Evolutionary conservation across 2,113 vertebrate genomes (phyloP), one percentile per base, ranked within the genome.

Genomic region (Perccottus glenii): DNA sequence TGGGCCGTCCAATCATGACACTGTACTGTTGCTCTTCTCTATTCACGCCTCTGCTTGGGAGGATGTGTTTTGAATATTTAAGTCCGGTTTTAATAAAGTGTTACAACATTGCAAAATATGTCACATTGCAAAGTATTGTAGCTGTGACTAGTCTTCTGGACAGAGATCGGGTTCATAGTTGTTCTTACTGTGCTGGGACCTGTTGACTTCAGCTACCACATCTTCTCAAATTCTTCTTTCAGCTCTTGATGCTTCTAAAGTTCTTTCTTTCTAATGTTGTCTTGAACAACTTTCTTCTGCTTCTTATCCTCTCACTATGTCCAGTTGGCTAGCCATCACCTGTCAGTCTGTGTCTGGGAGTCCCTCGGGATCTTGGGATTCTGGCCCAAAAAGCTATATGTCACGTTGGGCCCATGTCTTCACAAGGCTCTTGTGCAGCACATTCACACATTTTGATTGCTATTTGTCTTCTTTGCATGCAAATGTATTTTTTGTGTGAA

Each of bases 401-500:
- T 27, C 19, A 27, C 19, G 3, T 27, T 27, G 3, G 19, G 19
- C 65, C 72, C 57, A 55, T 66, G 79, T 51, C 61, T 48, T 79
- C 78, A 48, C 62, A 42, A 45, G 2, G 71, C 53, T 67, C 65
- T 65, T 44, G 12, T 67, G 67, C 63, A 63, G 64, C 73, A 45
- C 3, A 80, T 84, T 73, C 75, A 69, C 55, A 78, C 70, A 60
- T 16, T 49, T n/a, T n/a, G n/a, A n/a, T n/a, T 15, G 6, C 27
- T 52, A 49, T 62, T 81, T 80, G 46, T 62, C 79, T 80, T 50
- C 58, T 62, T 56, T 5, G 56, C 43, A 82, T 75, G 66, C 67
- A 78, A 80, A 78, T 74, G 64, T 71, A 60, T 81, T 84, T n/a
- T 71, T 38, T 62, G 43, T 61, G 49, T 73, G 42, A 67, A 71